phyloP scores from a whole-genome alignment of 2,113 vertebrate species.

The Tetrao urogallus region DNA sequence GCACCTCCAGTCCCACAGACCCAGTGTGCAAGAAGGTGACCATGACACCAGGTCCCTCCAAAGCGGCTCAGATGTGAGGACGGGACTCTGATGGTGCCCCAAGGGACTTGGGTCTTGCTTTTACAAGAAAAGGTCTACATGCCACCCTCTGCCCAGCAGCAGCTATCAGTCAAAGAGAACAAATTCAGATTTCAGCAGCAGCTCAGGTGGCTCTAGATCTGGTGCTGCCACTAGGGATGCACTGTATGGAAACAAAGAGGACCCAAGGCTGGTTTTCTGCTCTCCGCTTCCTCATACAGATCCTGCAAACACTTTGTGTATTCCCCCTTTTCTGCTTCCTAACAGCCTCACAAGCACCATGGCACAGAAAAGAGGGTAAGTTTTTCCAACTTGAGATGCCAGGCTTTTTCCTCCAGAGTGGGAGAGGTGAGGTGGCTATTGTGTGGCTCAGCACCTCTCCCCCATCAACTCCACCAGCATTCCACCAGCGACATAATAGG shows the following conservation, averaged over 20 bases:
- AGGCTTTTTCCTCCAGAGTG: not conserved
- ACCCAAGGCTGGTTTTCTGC: not conserved
- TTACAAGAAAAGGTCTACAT: rapidly evolving
- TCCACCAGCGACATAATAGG: not conserved
- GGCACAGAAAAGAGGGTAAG: not conserved
- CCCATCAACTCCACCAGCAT: not conserved
- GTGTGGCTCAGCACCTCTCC: not conserved
- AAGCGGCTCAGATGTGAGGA: not conserved
- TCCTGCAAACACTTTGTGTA: not conserved
- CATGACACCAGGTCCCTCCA: not conserved
- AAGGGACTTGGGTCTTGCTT: not conserved
- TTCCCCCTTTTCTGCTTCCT: not conserved
- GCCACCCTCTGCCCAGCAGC: not conserved
- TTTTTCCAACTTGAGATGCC: not conserved
- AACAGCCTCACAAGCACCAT: not conserved
- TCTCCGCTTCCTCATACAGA: not conserved
- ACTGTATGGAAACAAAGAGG: not conserved
- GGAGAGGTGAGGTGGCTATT: not conserved
- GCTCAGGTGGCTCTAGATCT: not conserved
- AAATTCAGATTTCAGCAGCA: not conserved
- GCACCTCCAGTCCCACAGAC: not conserved
- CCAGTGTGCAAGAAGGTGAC: not conserved
- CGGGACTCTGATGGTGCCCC: not conserved
- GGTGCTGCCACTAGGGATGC: not conserved
- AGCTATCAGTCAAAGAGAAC: not conserved